Base-by-base conservation (phyloP, 2,797 vertebrate species). In the Enteromius afrohamiltoni region DNA sequence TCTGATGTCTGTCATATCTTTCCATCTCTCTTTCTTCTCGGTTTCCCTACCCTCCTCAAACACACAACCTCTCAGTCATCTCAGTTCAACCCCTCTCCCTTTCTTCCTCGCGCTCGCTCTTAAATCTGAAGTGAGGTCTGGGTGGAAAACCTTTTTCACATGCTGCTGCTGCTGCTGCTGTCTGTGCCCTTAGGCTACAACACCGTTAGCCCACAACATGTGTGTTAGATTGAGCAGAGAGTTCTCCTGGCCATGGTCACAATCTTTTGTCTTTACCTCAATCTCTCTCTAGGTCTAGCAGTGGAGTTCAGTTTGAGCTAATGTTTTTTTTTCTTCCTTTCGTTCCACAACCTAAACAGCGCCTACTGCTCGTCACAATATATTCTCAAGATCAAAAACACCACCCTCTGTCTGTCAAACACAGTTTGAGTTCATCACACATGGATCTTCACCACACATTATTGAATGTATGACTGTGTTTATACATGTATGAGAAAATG, bases 71-170 rank as follows among this genome's bases (percentile, higher is more conserved):
- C 29, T 53, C 47, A 58, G 67, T 77, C 73, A 69, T 83, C 74
- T 79, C 80, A 82, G 45, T 67, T 83, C 60, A 82, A 49, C n/a
- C 13, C 3, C 14, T 60, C n/a, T 42, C 14, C 34, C 40, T 78
- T 31, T 80, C 42, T 68, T 53, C 71, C 40, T 49, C 37, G 51
- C 75, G 60, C 75, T 82, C 37, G 37, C 68, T 79, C 70, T 62
- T 67, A 70, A 70, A 64, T 84, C 26, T 64, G 51, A 79, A 71
- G 29, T 21, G 62, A 62, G 14, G 80, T 89, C 92, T 88, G 91
- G 89, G 89, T 94, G 88, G 92, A 92, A 95, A 95, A 93, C 88
- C 87, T 91, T 86, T 93, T 93, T 93, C 93, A 94, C 92, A 93
- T 94, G 80, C 45, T 79, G 58, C 75, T 77, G 80, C 45, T 79